Percentiles rank a stretch among this genome's conserved stretches.
Evolutionary conservation across 2,113 vertebrate genomes (phyloP).

Genomic region (Peucedramus taeniatus): DNA sequence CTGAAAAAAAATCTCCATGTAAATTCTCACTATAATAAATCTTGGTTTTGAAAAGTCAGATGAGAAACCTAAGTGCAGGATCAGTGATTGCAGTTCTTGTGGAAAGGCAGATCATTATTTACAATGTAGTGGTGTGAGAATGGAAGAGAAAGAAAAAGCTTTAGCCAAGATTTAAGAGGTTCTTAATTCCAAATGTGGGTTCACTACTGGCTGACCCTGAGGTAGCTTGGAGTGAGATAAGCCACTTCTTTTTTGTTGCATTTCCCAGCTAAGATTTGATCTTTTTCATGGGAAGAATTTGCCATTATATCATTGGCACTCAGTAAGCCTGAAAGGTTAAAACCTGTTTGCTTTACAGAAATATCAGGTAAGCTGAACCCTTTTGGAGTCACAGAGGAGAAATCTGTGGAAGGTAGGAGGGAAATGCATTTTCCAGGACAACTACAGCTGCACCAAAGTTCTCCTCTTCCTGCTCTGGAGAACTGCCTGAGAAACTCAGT

Average conservation of each 20-base stretch:
- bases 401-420: neutral
- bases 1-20: neutral
- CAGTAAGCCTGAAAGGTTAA: neutral
- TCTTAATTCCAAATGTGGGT: neutral
- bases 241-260: neutral
- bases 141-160: neutral
- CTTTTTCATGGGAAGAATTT: neutral
- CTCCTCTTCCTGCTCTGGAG: neutral
- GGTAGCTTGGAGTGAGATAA: neutral
- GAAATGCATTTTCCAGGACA: neutral
- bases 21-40: neutral
- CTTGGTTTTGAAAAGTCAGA: neutral
- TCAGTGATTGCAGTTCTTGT: neutral
- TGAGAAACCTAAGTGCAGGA: neutral
- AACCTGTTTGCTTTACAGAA: neutral
- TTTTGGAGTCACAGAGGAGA: neutral
- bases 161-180: neutral
- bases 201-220: neutral
- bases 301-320: neutral
- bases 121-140: neutral
- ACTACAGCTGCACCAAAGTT: neutral
- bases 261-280: neutral
- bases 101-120: neutral
- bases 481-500: neutral
- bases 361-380: neutral